Conservation (phyloP, 1,140 invertebrate species). For the Elymnias hypermnestra region DNA sequence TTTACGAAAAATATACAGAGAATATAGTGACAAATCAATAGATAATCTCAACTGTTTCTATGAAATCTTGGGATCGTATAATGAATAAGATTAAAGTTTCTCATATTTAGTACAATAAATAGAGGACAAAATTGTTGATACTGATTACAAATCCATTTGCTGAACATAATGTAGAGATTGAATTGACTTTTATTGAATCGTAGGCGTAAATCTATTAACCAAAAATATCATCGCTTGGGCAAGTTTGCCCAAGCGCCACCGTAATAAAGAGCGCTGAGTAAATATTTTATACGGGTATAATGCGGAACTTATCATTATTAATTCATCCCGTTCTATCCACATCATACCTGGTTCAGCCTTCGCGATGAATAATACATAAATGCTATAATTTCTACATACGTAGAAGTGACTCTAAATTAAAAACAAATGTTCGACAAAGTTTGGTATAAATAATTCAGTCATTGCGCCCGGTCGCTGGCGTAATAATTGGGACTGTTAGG, state of each 20-base stretch:
- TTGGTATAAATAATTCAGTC: conserved; percentile 54
- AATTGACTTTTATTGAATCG: too few relatives aligned
- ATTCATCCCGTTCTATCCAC: conserved; percentile 40
- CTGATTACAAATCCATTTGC: too few relatives aligned
- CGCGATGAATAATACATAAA: conserved; percentile 47
- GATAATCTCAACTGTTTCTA: too few relatives aligned
- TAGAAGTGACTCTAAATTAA: conserved; percentile 54
- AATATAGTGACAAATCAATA: too few relatives aligned
- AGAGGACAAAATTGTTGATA: too few relatives aligned
- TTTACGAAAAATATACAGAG: too few relatives aligned
- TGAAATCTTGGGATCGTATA: too few relatives aligned
- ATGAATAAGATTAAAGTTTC: too few relatives aligned
- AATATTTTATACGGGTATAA: conserved; percentile 45
- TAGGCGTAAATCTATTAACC: neutral
- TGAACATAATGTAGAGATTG: too few relatives aligned
- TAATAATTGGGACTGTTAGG: conserved; percentile 44
- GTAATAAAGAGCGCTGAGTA: conserved; percentile 31
- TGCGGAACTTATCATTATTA: conserved; percentile 43
- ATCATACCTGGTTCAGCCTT: conserved; percentile 33
- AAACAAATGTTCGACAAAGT: conserved; percentile 61
- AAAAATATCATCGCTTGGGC: neutral
- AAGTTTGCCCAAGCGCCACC: conserved; percentile 17
- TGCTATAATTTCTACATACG: conserved; percentile 47
- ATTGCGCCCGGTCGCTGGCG: conserved; percentile 37
- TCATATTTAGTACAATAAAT: too few relatives aligned